Percentiles rank a stretch among this genome's conserved stretches.
Conservation (phyloP, 2,797 vertebrate genomes). For the Botia almorhae region DNA sequence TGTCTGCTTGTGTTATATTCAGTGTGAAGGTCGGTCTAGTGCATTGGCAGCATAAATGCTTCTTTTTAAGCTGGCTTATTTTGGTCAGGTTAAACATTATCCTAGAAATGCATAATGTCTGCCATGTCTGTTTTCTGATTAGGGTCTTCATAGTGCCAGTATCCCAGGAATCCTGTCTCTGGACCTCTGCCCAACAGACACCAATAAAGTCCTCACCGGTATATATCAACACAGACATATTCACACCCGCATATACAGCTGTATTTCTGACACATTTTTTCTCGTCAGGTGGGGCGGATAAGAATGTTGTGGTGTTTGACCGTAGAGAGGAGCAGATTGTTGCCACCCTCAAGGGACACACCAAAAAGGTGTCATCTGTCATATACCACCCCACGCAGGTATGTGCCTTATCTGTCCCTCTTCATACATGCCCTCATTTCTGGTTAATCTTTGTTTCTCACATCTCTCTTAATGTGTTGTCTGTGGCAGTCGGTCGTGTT, state of each 20-base stretch:
- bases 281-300: slow-evolving; percentile 90
- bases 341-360: slow-evolving; percentile 96
- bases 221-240: slow-evolving; percentile 23
- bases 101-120: not conserved
- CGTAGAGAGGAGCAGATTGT: slow-evolving; percentile 96
- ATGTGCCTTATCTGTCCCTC: not conserved
- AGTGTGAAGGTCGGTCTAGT: too few relatives aligned
- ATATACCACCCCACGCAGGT: slow-evolving; percentile 97
- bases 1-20: not conserved
- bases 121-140: not conserved
- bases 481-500: slow-evolving; percentile 88
- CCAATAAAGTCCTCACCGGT: slow-evolving; percentile 98
- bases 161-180: slow-evolving; percentile 94
- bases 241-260: not conserved
- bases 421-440: not conserved
- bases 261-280: not conserved
- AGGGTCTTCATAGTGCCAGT: slow-evolving; percentile 98
- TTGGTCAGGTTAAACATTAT: too few relatives aligned
- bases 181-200: slow-evolving; percentile 96
- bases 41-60: too few relatives aligned
- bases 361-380: slow-evolving; percentile 97
- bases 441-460: not conserved
- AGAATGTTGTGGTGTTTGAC: slow-evolving; percentile 97
- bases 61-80: too few relatives aligned
- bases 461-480: slow-evolving; percentile 4